Evolutionary conservation across 2,113 vertebrate genomes (phyloP).

Genomic region (Scomber japonicus): DNA sequence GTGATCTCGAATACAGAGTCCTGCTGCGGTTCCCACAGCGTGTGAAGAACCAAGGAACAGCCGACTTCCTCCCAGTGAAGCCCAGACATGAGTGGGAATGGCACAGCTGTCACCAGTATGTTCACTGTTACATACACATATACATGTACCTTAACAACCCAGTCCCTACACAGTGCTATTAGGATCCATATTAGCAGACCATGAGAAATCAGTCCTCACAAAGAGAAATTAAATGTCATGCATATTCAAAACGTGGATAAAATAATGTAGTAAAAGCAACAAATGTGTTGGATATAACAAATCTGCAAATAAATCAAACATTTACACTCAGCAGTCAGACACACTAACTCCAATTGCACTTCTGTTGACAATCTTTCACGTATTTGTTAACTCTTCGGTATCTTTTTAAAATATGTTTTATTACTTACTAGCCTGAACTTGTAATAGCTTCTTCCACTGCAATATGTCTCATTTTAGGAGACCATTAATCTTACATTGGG

Average conservation of each 20-base stretch:
- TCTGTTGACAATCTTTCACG: no score
- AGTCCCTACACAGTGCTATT: background rate
- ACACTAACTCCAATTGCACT: no score
- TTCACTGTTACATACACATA: background rate
- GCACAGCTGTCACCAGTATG: slow-evolving; percentile 90
- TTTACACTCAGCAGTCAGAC: background rate
- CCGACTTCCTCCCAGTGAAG: slow-evolving; percentile 87
- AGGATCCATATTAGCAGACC: no score
- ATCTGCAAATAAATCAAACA: background rate
- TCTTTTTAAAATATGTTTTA: no score
- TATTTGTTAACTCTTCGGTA: no score
- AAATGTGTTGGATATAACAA: background rate
- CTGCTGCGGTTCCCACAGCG: slow-evolving; percentile 88
- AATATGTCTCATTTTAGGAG: no score
- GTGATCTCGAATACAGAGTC: slow-evolving; percentile 84
- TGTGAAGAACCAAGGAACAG: slow-evolving; percentile 88
- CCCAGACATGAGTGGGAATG: slow-evolving; percentile 88
- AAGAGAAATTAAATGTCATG: no score
- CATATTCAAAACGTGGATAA: background rate
- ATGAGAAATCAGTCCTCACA: background rate
- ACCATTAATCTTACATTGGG: no score
- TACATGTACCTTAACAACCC: background rate
- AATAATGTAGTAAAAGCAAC: background rate
- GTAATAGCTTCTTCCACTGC: no score
- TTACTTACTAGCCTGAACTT: no score